These are phyloP conservation scores for Phenacoccus solenopsis DNA, from an alignment of 1,140 invertebrate species.

Conservation along the genomic window DNA sequence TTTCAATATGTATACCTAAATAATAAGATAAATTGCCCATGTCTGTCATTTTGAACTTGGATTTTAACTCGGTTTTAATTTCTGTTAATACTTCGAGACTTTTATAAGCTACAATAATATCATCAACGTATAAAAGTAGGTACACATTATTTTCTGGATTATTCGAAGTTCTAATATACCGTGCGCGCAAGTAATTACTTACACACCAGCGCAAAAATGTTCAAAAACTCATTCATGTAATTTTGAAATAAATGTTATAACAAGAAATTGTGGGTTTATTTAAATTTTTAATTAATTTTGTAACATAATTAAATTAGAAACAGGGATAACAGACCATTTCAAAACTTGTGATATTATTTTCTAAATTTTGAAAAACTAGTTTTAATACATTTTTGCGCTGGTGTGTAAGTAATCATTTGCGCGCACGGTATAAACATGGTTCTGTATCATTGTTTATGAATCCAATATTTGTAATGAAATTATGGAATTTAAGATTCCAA, in stretches of 20 bases:
- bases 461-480: conserved; percentile 26
- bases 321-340: no score
- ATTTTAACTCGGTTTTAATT: conserved; percentile 4
- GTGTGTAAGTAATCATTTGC: no score
- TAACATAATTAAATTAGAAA: no score
- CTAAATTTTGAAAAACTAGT: no score
- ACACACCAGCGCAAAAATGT: no score
- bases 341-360: no score
- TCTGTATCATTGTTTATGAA: conserved; percentile 4
- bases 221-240: no score
- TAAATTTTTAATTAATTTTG: no score
- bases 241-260: no score
- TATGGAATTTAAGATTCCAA: conserved; percentile 27
- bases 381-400: no score
- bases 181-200: no score
- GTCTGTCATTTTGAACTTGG: conserved; percentile 14
- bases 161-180: not conserved
- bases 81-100: not conserved
- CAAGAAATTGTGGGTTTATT: no score
- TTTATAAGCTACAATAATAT: conserved; percentile 17
- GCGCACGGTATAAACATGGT: not conserved
- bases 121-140: conserved; percentile 20
- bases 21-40: not conserved
- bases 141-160: not conserved
- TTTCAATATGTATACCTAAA: conserved; percentile 11